Evolutionary conservation across 2,797 vertebrate species (phyloP).

Genomic region (Nothura maculosa): DNA sequence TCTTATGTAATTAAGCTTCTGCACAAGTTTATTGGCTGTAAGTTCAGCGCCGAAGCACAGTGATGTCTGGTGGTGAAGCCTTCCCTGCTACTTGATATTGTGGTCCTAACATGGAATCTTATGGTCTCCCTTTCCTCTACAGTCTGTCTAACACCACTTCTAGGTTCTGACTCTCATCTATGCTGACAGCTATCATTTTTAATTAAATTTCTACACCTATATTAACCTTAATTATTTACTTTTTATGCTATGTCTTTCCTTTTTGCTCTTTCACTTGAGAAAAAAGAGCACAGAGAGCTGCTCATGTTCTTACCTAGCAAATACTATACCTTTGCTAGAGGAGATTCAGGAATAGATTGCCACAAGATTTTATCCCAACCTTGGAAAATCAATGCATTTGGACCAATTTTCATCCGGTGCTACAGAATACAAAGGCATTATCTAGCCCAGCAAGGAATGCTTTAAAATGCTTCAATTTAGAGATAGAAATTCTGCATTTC

Average conservation of each 20-base stretch:
- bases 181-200: not conserved
- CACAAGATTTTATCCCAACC: not conserved
- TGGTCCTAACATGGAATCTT: not conserved
- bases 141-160: not conserved
- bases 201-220: not conserved
- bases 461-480: not conserved
- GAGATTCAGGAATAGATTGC: not conserved
- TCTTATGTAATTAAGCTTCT: not conserved
- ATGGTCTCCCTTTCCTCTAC: not conserved
- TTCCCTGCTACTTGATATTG: fast-evolving
- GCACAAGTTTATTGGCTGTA: not conserved
- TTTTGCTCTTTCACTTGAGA: not conserved
- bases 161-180: not conserved
- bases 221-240: not conserved
- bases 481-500: not conserved
- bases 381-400: not conserved
- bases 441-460: not conserved
- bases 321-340: not conserved
- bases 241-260: not conserved
- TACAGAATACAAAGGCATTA: not conserved
- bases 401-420: not conserved
- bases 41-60: not conserved
- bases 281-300: not conserved
- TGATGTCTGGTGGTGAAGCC: not conserved
- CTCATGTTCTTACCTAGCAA: not conserved